These are phyloP conservation scores for Leptopterna dolabrata DNA, from an alignment of 2,888 invertebrate genomes.

Conservation along the genomic window DNA sequence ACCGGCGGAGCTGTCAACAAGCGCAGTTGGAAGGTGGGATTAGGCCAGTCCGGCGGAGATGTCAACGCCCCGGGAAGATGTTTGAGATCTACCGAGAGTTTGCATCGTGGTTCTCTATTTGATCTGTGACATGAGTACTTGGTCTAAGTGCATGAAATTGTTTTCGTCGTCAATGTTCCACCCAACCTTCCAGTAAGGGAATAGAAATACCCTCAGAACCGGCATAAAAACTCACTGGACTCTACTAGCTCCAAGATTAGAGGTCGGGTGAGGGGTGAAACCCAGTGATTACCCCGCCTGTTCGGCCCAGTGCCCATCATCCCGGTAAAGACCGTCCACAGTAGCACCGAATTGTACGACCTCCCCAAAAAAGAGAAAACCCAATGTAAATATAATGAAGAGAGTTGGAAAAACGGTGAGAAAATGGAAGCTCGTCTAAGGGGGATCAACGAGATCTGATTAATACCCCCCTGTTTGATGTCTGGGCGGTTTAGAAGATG, in stretches of 20 bases:
- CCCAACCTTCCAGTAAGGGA: too few species aligned
- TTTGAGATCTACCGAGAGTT: too few species aligned
- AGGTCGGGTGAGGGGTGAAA: not conserved
- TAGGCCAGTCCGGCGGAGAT: too few species aligned
- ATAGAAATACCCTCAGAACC: too few species aligned
- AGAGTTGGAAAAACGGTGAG: conserved; percentile 32
- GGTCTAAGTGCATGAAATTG: too few species aligned
- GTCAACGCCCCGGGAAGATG: too few species aligned
- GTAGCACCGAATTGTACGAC: not conserved
- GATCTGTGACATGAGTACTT: too few species aligned
- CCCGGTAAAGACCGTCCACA: conserved; percentile 35
- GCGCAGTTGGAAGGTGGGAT: too few species aligned
- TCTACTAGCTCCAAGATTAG: not conserved
- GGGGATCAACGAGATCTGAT: conserved; percentile 47
- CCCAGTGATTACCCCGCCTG: conserved; percentile 10
- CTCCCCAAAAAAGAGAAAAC: conserved; percentile 45
- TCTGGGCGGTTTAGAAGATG: conserved; percentile 40
- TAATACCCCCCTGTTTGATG: conserved; percentile 51
- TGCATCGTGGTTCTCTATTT: too few species aligned
- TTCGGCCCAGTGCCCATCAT: conserved; percentile 16
- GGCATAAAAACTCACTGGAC: too few species aligned
- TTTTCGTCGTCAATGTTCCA: too few species aligned
- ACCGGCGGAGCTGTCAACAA: too few species aligned
- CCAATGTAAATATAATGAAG: conserved; percentile 51
- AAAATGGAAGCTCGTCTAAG: conserved; percentile 42